Evolutionary conservation across 2,113 vertebrate species (phyloP).

Genomic region (Paralichthys olivaceus): DNA sequence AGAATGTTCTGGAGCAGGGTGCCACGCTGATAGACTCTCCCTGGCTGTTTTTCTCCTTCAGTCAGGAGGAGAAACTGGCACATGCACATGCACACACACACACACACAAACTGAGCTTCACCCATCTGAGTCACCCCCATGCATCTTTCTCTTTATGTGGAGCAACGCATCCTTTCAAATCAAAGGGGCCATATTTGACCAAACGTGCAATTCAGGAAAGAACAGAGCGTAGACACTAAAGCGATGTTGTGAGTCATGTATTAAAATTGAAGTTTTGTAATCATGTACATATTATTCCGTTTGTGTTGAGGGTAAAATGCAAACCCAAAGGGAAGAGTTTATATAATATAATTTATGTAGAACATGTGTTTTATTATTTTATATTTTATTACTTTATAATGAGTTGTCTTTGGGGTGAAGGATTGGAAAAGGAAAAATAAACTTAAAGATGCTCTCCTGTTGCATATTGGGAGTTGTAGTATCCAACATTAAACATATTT

Average conservation of each 20-base stretch:
- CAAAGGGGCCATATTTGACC: constrained; percentile 44
- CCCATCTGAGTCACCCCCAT: constrained; percentile 57
- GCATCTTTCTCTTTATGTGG: constrained; percentile 58
- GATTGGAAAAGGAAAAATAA: no score
- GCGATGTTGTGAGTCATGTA: neutral
- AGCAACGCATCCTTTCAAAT: constrained; percentile 58
- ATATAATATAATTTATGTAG: neutral
- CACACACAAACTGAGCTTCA: constrained; percentile 63
- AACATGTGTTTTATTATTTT: neutral
- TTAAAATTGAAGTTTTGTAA: constrained; percentile 7
- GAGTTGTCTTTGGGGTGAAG: no score
- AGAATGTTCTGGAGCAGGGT: constrained; percentile 97
- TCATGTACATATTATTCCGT: neutral
- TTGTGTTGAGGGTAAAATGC: neutral
- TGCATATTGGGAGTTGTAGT: no score
- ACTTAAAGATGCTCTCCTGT: no score
- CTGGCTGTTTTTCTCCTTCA: constrained; percentile 85
- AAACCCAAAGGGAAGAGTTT: no score
- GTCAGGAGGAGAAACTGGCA: constrained; percentile 82
- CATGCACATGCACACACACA: constrained; percentile 55
- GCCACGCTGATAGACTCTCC: constrained; percentile 92
- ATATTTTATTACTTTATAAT: no score
- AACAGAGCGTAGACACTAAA: neutral
- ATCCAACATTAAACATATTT: no score
- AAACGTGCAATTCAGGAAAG: neutral